A percentile compares a stretch with the other conserved stretches of the same genome.
phyloP scores from a whole-genome alignment of 2,113 vertebrate genomes.

The Muscicapa adusta region DNA sequence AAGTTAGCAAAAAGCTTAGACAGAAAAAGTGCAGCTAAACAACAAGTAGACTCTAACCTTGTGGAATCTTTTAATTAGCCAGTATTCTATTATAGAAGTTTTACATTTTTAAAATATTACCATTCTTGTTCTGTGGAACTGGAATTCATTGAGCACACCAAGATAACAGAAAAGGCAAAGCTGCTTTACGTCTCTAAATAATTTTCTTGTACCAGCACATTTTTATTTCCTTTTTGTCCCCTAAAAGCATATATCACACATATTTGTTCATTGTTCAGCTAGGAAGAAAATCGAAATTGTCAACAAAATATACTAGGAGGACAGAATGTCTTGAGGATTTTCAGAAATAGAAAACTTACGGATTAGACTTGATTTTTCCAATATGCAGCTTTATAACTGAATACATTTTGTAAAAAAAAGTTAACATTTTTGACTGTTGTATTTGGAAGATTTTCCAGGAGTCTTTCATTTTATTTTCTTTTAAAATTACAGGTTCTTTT shows the following conservation, averaged over 20 bases:
- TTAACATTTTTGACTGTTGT: neutral
- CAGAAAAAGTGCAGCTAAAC: neutral
- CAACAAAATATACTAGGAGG: neutral
- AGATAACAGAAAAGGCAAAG: neutral
- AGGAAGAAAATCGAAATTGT: neutral
- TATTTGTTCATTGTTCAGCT: neutral
- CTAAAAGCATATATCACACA: accelerated
- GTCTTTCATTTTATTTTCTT: neutral
- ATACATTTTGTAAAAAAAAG: neutral
- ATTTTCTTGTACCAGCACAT: neutral
- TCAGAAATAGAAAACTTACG: neutral
- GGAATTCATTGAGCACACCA: neutral
- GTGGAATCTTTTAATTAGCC: neutral
- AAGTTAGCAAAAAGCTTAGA: neutral
- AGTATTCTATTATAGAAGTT: neutral
- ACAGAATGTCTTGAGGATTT: neutral
- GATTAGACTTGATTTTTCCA: neutral
- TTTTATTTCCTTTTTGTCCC: neutral
- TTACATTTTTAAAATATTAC: accelerated
- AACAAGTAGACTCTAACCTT: neutral
- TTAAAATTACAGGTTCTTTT: neutral
- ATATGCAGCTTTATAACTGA: neutral
- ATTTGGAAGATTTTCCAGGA: neutral
- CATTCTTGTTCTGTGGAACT: neutral
- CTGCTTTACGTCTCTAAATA: neutral